Percentiles rank a stretch among this genome's conserved stretches.
These are phyloP conservation scores for Vulpes lagopus DNA, from an alignment of 2,113 vertebrate species.

Conservation along the genomic window DNA sequence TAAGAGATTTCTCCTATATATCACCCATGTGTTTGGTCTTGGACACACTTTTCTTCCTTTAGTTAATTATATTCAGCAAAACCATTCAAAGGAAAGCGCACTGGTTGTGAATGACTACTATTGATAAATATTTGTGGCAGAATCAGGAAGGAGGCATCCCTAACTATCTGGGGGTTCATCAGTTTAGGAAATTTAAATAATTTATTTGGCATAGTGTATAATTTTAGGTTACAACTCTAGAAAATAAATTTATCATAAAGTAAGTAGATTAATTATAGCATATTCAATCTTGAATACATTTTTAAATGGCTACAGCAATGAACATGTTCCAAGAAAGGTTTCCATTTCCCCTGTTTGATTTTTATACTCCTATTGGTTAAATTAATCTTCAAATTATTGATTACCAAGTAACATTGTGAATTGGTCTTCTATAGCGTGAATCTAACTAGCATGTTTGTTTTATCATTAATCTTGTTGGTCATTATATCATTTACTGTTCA, in stretches of 20 bases:
- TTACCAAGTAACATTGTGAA: conserved; percentile 72
- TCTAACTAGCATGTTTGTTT: conserved; percentile 86
- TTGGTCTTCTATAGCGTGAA: conserved; percentile 75
- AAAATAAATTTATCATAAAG: not conserved
- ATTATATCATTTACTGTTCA: conserved; percentile 88
- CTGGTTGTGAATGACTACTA: not conserved
- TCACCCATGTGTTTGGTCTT: not conserved
- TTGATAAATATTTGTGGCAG: not conserved
- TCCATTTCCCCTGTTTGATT: conserved; percentile 18
- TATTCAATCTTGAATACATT: not conserved
- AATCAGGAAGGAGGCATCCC: not conserved
- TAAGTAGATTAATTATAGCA: not conserved
- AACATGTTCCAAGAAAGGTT: conserved; percentile 36
- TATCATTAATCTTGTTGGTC: conserved; percentile 88
- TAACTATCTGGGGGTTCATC: not conserved
- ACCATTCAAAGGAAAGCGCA: not conserved
- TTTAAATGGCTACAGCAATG: not conserved
- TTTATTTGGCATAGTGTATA: not conserved
- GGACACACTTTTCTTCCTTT: not conserved
- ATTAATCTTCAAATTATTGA: conserved; percentile 78
- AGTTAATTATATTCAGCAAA: not conserved
- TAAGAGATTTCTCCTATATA: not conserved
- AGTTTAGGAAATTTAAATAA: not conserved
- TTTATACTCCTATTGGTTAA: conserved; percentile 54
- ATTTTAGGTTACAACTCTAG: not conserved